Conservation (phyloP, 2,797 vertebrate genomes). For the Lindbergichthys nudifrons region DNA sequence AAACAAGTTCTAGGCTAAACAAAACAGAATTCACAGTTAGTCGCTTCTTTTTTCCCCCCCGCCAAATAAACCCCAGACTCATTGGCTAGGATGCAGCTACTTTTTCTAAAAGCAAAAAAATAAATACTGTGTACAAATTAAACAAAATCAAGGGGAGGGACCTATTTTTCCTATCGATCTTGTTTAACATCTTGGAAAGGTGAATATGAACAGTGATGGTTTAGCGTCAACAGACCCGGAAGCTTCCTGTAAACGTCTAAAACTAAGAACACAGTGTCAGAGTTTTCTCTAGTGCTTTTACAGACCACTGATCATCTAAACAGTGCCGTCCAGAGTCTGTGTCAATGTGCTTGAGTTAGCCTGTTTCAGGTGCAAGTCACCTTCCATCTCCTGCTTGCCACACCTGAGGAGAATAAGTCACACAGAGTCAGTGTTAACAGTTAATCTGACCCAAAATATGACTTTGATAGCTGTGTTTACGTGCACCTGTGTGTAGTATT, state of each 20-base stretch:
- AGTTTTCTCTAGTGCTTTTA: slow-evolving; percentile 94
- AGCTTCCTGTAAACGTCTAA: slow-evolving; percentile 80
- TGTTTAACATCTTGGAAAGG: slow-evolving; percentile 88
- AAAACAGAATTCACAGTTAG: slow-evolving; percentile 68
- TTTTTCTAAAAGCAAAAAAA: slow-evolving; percentile 72
- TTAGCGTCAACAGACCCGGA: slow-evolving; percentile 80
- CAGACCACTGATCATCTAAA: slow-evolving; percentile 83
- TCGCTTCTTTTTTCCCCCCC: slow-evolving; percentile 41
- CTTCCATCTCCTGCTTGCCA: slow-evolving; percentile 91
- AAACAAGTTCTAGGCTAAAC: slow-evolving; percentile 62
- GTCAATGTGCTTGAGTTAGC: slow-evolving; percentile 92
- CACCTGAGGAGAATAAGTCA: slow-evolving; percentile 78
- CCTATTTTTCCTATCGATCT: slow-evolving; percentile 83
- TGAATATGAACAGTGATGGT: slow-evolving; percentile 80
- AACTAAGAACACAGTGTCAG: slow-evolving; percentile 88
- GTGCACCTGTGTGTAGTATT: background rate
- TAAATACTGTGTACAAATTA: slow-evolving; percentile 79
- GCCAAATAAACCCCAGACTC: slow-evolving; percentile 77
- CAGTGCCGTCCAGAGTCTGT: slow-evolving; percentile 93
- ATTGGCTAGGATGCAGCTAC: slow-evolving; percentile 89
- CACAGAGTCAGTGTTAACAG: background rate
- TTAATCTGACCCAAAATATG: background rate
- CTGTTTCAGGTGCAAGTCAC: slow-evolving; percentile 89
- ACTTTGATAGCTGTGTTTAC: background rate
- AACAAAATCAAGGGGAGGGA: slow-evolving; percentile 79